Percentiles rank a stretch among this genome's conserved stretches.
Evolutionary conservation across 2,113 vertebrate genomes (phyloP).

Genomic region (Sus scrofa): DNA sequence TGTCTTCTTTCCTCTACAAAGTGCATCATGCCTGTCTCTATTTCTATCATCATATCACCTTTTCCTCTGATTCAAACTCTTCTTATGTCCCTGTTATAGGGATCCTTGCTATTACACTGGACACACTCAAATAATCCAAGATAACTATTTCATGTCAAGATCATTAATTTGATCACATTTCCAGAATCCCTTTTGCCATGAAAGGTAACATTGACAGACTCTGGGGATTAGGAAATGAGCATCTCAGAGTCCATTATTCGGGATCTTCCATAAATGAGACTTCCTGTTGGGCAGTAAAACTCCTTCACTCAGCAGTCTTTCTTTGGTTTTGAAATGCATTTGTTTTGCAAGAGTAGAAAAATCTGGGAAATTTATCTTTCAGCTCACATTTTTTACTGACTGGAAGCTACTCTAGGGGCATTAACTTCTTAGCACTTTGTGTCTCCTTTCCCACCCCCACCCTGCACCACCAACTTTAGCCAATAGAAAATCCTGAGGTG

Average conservation of each 20-base stretch:
- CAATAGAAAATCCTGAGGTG: background rate
- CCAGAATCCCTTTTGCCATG: background rate
- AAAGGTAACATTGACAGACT: background rate
- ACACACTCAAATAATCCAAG: background rate
- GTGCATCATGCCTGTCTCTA: background rate
- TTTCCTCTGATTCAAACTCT: background rate
- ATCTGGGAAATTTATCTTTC: background rate
- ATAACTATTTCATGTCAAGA: background rate
- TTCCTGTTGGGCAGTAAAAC: background rate
- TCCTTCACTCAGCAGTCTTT: background rate
- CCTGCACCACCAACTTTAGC: background rate
- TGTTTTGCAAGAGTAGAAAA: background rate
- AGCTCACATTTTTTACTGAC: background rate
- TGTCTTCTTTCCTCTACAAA: background rate
- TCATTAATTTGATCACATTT: background rate
- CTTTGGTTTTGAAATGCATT: background rate
- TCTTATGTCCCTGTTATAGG: background rate
- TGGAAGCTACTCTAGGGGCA: background rate
- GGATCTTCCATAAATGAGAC: background rate
- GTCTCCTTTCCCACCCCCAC: background rate
- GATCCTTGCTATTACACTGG: background rate
- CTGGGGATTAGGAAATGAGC: background rate
- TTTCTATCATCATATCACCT: background rate
- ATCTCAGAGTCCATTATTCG: background rate
- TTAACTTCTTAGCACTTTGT: background rate